Evolutionary conservation across 1,140 invertebrate genomes (phyloP).

Genomic region (Drosophila gunungcola): DNA sequence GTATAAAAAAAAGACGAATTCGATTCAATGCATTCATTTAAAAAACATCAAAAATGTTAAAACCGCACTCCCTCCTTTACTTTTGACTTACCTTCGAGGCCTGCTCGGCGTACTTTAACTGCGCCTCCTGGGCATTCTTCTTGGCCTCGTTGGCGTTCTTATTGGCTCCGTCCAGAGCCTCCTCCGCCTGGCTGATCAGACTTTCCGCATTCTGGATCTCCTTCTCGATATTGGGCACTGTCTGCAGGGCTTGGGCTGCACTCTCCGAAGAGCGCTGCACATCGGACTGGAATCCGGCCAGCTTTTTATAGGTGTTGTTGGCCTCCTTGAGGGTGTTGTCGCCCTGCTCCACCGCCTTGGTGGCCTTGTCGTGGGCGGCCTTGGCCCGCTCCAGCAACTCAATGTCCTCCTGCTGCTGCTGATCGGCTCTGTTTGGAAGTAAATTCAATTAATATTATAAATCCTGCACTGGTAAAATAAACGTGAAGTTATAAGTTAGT

Average conservation of each 20-base stretch:
- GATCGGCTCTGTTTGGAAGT: constrained; percentile 55
- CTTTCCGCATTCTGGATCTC: constrained; percentile 86
- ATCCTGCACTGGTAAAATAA: too few species aligned
- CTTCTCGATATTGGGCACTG: constrained; percentile 90
- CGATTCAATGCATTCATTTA: too few species aligned
- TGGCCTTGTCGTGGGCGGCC: constrained; percentile 90
- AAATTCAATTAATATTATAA: too few species aligned
- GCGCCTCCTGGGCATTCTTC: constrained; percentile 91
- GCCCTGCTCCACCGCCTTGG: constrained; percentile 92
- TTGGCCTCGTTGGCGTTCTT: constrained; percentile 91
- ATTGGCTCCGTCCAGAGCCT: constrained; percentile 90
- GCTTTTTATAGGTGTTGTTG: constrained; percentile 92
- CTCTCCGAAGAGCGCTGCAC: constrained; percentile 92
- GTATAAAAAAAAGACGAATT: too few species aligned
- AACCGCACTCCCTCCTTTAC: too few species aligned
- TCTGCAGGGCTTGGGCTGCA: constrained; percentile 90
- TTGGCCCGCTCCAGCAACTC: constrained; percentile 88
- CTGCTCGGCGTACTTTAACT: constrained; percentile 89
- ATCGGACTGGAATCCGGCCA: constrained; percentile 93
- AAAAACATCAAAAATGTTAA: too few species aligned
- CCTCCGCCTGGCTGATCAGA: constrained; percentile 88
- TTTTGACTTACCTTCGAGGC: constrained; percentile 88
- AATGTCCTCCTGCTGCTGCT: constrained; percentile 83
- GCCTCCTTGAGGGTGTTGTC: constrained; percentile 95
- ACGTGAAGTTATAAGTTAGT: too few species aligned